A percentile compares a stretch with the other conserved stretches of the same genome.
Conservation (phyloP, 2,888 invertebrate species). For the Calameuta pallipes region DNA sequence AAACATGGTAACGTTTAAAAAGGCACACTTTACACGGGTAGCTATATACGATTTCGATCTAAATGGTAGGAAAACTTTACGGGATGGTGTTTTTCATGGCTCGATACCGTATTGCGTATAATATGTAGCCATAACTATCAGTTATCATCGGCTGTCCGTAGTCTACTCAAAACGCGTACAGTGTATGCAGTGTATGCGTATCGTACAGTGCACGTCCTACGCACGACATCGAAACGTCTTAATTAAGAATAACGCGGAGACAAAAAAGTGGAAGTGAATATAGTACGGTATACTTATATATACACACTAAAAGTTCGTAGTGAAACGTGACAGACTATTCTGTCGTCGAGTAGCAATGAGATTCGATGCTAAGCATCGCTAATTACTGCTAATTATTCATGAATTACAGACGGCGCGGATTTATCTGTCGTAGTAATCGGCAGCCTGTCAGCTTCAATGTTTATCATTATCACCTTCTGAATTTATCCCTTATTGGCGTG, state of each 20-base stretch:
- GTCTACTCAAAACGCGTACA: not conserved
- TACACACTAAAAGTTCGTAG: not conserved
- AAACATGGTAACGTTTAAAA: constrained; percentile 4
- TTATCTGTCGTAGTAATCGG: not conserved
- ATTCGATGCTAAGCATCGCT: not conserved
- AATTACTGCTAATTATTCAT: not conserved
- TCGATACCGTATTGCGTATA: not conserved
- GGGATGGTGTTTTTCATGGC: not conserved
- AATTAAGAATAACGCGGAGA: constrained; percentile 18
- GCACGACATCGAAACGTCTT: constrained; percentile 31
- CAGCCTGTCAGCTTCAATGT: not conserved
- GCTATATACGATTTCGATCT: constrained; percentile 9
- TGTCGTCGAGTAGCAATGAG: not conserved
- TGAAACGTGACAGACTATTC: not conserved
- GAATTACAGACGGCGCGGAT: not conserved
- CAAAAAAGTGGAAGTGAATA: not conserved
- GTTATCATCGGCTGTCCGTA: not conserved
- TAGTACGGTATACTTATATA: not conserved
- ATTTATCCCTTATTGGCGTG: not conserved
- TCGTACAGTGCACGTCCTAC: constrained; percentile 10
- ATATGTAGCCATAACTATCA: not conserved
- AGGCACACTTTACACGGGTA: constrained; percentile 8
- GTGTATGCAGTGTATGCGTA: not conserved
- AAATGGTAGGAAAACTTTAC: not conserved
- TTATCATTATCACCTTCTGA: not conserved